Evolutionary conservation across 2,113 vertebrate genomes (phyloP).

Genomic region (Tylochromis polylepis): DNA sequence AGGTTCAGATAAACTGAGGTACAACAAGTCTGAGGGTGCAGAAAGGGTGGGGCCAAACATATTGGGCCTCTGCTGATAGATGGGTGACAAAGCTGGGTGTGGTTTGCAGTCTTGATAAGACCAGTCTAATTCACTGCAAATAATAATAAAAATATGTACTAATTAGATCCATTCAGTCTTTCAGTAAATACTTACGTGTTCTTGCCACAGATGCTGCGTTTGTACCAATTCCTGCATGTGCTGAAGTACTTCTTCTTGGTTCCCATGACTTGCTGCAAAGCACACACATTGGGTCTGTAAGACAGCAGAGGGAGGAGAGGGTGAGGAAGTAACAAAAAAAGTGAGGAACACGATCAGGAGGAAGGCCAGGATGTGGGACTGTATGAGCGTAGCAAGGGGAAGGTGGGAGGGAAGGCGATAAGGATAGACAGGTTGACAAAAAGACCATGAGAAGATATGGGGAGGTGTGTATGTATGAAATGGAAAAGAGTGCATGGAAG

Average conservation of each 20-base stretch:
- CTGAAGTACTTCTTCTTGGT: slow-evolving; percentile 97
- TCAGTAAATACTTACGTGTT: slow-evolving; percentile 85
- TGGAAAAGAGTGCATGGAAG: not conserved
- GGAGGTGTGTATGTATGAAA: not conserved
- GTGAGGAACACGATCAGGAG: not conserved
- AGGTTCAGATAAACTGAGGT: not conserved
- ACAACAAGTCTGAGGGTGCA: not conserved
- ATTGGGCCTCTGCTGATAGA: not conserved
- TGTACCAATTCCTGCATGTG: slow-evolving; percentile 96
- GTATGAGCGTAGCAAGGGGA: not conserved
- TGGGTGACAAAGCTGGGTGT: not conserved
- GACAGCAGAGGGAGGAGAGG: not conserved
- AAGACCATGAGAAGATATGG: not conserved
- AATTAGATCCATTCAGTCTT: not conserved
- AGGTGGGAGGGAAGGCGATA: not conserved
- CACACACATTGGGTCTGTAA: slow-evolving; percentile 88
- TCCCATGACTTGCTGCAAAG: slow-evolving; percentile 89
- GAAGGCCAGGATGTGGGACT: not conserved
- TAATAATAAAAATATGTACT: not conserved
- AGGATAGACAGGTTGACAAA: not conserved
- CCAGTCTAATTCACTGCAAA: not conserved
- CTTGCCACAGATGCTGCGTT: slow-evolving; percentile 90
- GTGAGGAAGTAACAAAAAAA: not conserved
- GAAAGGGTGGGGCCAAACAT: not conserved
- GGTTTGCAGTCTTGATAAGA: not conserved